Evolutionary conservation across 1,140 invertebrate genomes (phyloP).

Genomic region (Melitaea cinxia): DNA sequence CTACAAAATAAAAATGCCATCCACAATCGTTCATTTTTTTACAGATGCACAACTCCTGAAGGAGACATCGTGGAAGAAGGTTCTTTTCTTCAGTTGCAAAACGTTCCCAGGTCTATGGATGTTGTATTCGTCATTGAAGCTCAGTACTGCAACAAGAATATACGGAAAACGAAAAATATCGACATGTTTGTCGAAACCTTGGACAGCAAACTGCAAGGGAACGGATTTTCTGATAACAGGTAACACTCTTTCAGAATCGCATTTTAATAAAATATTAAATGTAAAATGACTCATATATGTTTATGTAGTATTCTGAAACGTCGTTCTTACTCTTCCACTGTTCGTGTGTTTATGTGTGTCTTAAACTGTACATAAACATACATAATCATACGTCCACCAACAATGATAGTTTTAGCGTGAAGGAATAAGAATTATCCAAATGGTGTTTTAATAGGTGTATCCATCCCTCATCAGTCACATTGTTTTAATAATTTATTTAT

Average conservation of each 20-base stretch:
- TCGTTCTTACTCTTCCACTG: too few species aligned
- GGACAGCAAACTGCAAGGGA: slow-evolving; percentile 85
- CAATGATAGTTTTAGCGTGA: too few species aligned
- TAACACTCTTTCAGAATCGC: slow-evolving; percentile 47
- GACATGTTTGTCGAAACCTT: slow-evolving; percentile 85
- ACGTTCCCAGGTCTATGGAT: slow-evolving; percentile 87
- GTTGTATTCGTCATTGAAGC: slow-evolving; percentile 95
- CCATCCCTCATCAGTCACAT: too few species aligned
- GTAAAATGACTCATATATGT: too few species aligned
- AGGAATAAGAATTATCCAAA: too few species aligned
- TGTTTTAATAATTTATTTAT: too few species aligned
- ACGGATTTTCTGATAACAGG: slow-evolving; percentile 86
- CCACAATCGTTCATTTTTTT: neutral
- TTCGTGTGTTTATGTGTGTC: too few species aligned
- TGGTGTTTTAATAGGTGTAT: too few species aligned
- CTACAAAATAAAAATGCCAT: slow-evolving; percentile 23
- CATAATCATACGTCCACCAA: too few species aligned
- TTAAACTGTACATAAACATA: too few species aligned
- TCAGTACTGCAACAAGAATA: slow-evolving; percentile 89
- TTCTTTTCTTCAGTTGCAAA: slow-evolving; percentile 83
- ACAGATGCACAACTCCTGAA: slow-evolving; percentile 78
- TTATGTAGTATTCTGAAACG: too few species aligned
- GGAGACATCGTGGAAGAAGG: slow-evolving; percentile 88
- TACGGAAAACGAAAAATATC: slow-evolving; percentile 84
- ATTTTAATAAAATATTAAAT: too few species aligned